Evolutionary conservation across 2,113 vertebrate genomes (phyloP).

Genomic region (Lonchura striata): DNA sequence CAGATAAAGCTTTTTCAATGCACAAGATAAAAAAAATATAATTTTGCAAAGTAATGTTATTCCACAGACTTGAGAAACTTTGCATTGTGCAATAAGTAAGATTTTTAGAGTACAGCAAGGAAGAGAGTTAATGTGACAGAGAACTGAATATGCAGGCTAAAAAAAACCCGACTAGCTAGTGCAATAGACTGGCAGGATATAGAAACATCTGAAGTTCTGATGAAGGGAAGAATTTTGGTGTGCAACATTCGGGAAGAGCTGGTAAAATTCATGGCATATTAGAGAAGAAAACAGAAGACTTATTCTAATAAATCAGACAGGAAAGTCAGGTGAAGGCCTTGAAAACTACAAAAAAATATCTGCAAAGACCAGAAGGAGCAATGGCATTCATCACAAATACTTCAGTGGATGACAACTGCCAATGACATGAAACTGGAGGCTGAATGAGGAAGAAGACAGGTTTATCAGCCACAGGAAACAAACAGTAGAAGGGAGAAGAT

Average conservation of each 20-base stretch:
- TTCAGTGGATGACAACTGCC: not conserved
- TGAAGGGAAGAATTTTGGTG: not conserved
- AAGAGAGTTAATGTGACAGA: not conserved
- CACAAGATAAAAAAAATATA: not conserved
- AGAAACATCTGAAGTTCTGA: not conserved
- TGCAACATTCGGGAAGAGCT: not conserved
- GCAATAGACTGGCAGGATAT: not conserved
- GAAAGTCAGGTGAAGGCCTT: not conserved
- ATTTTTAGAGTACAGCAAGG: not conserved
- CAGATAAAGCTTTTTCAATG: not conserved
- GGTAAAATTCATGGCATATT: not conserved
- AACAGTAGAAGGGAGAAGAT: not conserved
- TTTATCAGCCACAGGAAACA: not conserved
- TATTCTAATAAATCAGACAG: not conserved
- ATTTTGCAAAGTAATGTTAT: not conserved
- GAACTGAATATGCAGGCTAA: not conserved
- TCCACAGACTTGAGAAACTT: not conserved
- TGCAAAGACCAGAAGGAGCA: not conserved
- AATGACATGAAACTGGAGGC: not conserved
- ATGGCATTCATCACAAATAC: not conserved
- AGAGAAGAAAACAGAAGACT: not conserved
- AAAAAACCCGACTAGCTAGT: not conserved
- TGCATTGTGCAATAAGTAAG: not conserved
- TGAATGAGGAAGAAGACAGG: not conserved
- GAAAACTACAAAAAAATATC: not conserved